Conservation (phyloP, 2,797 vertebrate species). For the Esox masquinongy region DNA sequence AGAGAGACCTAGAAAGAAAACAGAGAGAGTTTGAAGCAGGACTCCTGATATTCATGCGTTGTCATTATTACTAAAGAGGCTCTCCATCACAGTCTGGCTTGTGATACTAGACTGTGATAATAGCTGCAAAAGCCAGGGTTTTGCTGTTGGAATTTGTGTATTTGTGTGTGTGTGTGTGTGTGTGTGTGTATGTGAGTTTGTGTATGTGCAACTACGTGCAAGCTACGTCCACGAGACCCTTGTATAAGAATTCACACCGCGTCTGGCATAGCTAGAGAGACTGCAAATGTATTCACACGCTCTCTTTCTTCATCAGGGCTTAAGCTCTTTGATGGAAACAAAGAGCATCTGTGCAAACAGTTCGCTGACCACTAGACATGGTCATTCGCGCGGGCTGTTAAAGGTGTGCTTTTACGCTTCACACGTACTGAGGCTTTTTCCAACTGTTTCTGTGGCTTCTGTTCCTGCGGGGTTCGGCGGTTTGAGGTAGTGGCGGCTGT, state of each 20-base stretch:
- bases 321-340: constrained; percentile 4
- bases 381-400: constrained; percentile 9
- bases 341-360: constrained; percentile 11
- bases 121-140: constrained; percentile 17
- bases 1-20: background rate
- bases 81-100: background rate
- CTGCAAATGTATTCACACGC: background rate
- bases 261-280: background rate
- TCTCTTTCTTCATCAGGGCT: background rate
- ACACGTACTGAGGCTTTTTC: background rate
- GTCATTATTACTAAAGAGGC: constrained; percentile 17
- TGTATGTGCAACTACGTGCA: no score
- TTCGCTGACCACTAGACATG: background rate
- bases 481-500: background rate
- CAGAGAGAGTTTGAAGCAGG: constrained; percentile 19
- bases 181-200: no score
- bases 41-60: constrained; percentile 18
- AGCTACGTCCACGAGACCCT: background rate
- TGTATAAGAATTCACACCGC: background rate
- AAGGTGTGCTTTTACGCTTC: background rate
- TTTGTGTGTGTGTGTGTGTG: constrained; percentile 2
- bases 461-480: background rate
- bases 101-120: constrained; percentile 18
- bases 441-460: background rate
- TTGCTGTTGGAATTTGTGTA: background rate